Base-by-base conservation (phyloP, 2,113 vertebrate genomes). In the Pica pica region DNA sequence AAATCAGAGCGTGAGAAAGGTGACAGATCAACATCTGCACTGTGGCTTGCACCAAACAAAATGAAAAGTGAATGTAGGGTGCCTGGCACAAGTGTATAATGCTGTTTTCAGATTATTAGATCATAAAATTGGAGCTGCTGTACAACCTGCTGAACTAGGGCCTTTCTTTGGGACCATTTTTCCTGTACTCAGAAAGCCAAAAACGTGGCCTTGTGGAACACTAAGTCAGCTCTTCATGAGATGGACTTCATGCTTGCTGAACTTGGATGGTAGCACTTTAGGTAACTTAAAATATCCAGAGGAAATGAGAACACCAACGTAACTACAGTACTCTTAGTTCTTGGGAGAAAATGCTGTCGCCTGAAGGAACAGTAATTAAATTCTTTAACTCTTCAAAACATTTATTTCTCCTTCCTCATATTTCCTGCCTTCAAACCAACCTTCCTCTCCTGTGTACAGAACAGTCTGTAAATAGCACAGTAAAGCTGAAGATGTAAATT, bases 1-100 rank as follows among this genome's bases (percentile, higher is more conserved):
- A 31, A 63, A 46, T 27, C 44, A 60, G 35, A 1, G 1, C 0
- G 0, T 67, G 39, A 60, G 14, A 27, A 71, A 76, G 55, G 63
- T 55, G 46, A 59, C 13, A 53, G 73, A 60, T 42, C 74, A 87
- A 31, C 86, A 68, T 9, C 87, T 18, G 7, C 49, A 5, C 65
- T 5, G 41, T 10, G 65, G 33, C 44, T 83, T 37, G 35, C 65
- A 73, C 57, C 83, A 69, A 57, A 76, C 8, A 28, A 39, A 55
- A 60, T 6, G 47, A 39, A 12, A 76, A 75, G 61, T 55, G 76
- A 89, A 15, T 26, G 23, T 6, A 47, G 56, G 37, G 44, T 49
- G 47, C 73, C 65, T 57, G 63, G 83, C 44, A 46, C 31, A 9
- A 57, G 39, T 8, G 23, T 63, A 13, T 13, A 53, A 53, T 7